Evolutionary conservation across 2,888 invertebrate species (phyloP).

Genomic region (Sisyra terminalis): DNA sequence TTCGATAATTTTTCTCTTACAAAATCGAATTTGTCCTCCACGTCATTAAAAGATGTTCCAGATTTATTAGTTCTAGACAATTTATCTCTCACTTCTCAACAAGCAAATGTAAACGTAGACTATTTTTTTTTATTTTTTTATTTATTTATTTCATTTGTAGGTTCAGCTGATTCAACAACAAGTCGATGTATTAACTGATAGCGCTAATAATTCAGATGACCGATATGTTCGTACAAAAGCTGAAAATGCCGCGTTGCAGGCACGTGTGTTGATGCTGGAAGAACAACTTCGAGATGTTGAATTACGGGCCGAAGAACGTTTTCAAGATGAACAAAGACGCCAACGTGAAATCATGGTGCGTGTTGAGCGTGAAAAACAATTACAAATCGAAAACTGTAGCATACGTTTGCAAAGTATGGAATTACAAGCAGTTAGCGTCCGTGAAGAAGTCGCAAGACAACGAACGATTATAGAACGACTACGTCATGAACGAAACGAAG

Average conservation of each 20-base stretch:
- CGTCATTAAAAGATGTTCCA: no score
- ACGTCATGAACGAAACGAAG: slow-evolving; percentile 23
- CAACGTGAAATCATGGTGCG: slow-evolving; percentile 69
- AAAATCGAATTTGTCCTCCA: no score
- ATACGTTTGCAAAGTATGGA: slow-evolving; percentile 54
- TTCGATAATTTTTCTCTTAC: no score
- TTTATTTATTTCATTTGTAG: slow-evolving; percentile 33
- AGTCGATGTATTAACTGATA: slow-evolving; percentile 76
- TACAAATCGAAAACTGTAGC: slow-evolving; percentile 59
- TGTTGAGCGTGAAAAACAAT: slow-evolving; percentile 67
- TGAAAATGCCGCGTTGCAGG: slow-evolving; percentile 82
- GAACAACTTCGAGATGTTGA: slow-evolving; percentile 63
- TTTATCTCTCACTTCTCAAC: neutral
- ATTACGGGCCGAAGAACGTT: slow-evolving; percentile 20
- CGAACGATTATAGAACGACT: slow-evolving; percentile 46
- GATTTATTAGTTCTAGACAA: no score
- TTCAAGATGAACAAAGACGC: slow-evolving; percentile 70
- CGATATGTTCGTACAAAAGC: slow-evolving; percentile 79
- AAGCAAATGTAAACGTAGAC: neutral
- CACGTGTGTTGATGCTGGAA: slow-evolving; percentile 81
- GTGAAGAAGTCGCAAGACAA: slow-evolving; percentile 48
- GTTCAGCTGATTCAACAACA: slow-evolving; percentile 86
- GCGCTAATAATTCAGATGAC: slow-evolving; percentile 74
- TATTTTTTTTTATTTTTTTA: neutral
- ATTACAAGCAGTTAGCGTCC: slow-evolving; percentile 42